Base-by-base conservation (phyloP, 2,797 vertebrate species). In the Chromobotia macracanthus region DNA sequence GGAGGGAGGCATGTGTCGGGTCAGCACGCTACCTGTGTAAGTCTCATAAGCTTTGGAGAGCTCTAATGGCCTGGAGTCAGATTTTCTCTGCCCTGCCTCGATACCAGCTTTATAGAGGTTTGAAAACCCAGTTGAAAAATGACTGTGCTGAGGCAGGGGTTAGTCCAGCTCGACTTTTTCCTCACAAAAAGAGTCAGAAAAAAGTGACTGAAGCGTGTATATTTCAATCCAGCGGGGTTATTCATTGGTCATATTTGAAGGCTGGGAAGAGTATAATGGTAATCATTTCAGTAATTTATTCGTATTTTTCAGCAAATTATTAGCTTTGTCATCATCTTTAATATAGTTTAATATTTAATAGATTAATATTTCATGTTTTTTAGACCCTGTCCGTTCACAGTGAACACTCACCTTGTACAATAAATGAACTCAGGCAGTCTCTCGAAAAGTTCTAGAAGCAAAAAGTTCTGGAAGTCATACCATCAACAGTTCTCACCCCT, bases 11-110 rank as follows among this genome's bases (percentile, higher is more conserved):
- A 85, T 84, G 84, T 86, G 85, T 82, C 84, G 82, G 87, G 88
- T 88, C 86, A 85, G 72, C 71, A 56, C 10, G 48, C 50, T 80
- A 83, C 81, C 81, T 75, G 82, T 90, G 86, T 88, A 75, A 86
- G 87, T 87, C 79, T 82, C 50, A 77, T 87, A 48, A 58, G 68
- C 56, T 73, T 79, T 55, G 19, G 31, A 31, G 46, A 6, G 23
- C 60, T 72, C 38, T 79, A 79, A 79, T 72, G 69, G 69, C 69
- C 77, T 23, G 21, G 48, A 65, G 77, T 25, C 72, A 56, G 50
- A 71, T 79, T 79, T 79, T 63, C 56, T 44, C 60, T 25, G 60
- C 16, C 58, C 11, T 31, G 28, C n/a, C 35, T 79, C 48, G 51
- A 38, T 38, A 31, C 63, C 21, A 79, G 68, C 69, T 72, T 53